Percentiles rank a stretch among this genome's conserved stretches.
Evolutionary conservation across 1,140 invertebrate genomes (phyloP).

Genomic region (Apis laboriosa): DNA sequence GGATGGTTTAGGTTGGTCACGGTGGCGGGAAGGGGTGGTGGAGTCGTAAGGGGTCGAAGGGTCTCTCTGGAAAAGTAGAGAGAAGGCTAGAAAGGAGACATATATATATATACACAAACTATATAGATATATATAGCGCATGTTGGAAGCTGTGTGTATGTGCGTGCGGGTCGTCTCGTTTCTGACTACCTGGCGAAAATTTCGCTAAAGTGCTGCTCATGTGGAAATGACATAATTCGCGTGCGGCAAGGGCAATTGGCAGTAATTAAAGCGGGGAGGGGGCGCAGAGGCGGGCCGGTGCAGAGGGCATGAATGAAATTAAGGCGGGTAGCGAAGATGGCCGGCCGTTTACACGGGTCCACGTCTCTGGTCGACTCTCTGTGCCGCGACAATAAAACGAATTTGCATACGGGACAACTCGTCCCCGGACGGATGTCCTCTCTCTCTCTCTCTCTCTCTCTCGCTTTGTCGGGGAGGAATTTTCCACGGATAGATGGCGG

Average conservation of each 20-base stretch:
- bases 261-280: constrained; percentile 77
- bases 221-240: constrained; percentile 79
- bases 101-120: not conserved
- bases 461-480: constrained; percentile 50
- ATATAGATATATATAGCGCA: too few relatives aligned
- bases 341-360: constrained; percentile 77
- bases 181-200: constrained; percentile 67
- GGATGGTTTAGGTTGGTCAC: not conserved
- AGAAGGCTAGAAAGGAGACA: constrained; percentile 34
- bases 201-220: constrained; percentile 68
- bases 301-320: constrained; percentile 75
- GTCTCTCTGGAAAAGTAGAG: constrained; percentile 32
- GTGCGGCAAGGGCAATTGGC: constrained; percentile 78
- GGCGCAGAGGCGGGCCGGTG: constrained; percentile 37
- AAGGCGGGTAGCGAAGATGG: constrained; percentile 76
- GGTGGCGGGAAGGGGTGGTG: not conserved
- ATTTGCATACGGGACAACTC: constrained; percentile 79
- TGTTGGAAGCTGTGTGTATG: too few relatives aligned
- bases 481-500: constrained; percentile 72
- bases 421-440: constrained; percentile 71
- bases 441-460: too few relatives aligned
- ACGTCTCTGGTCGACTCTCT: constrained; percentile 71
- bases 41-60: constrained; percentile 12
- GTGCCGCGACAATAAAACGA: constrained; percentile 77
- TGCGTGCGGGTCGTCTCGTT: constrained; percentile 59